Conservation (phyloP, 2,888 invertebrate genomes). For the Eueremaeus valkanovi region DNA sequence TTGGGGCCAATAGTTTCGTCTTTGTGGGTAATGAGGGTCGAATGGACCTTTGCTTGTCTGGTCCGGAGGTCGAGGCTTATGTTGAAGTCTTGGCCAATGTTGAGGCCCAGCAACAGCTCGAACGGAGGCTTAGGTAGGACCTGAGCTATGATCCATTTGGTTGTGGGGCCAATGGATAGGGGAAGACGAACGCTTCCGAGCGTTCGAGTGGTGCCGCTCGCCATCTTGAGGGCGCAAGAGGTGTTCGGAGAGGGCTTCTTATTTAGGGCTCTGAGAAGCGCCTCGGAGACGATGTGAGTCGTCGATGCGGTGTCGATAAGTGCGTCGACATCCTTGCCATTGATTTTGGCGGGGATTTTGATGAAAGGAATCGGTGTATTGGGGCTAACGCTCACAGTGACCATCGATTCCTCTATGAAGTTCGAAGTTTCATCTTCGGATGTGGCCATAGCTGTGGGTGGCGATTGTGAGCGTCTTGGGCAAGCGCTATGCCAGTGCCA, state of each 20-base stretch:
- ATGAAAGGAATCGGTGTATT: no score
- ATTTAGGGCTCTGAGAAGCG: neutral
- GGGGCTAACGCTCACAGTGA: no score
- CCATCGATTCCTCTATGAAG: no score
- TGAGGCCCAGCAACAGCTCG: neutral
- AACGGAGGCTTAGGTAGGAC: neutral
- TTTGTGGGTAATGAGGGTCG: no score
- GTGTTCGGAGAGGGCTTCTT: neutral
- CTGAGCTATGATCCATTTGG: neutral
- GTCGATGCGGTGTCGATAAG: slow-evolving; percentile 5
- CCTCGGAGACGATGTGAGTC: neutral
- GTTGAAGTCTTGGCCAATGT: neutral
- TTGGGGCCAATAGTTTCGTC: neutral
- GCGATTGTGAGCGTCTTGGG: no score
- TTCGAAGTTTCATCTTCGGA: no score
- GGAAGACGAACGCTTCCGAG: neutral
- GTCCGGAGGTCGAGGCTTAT: neutral
- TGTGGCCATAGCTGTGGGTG: no score
- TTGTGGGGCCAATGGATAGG: neutral
- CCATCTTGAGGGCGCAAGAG: neutral
- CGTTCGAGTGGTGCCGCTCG: neutral
- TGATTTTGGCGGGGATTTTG: no score
- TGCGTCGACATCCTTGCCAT: neutral
- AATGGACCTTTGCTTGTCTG: neutral
- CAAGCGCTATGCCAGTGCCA: no score